phyloP scores from a whole-genome alignment of 2,888 invertebrate genomes.

The Eristalis arbustorum region DNA sequence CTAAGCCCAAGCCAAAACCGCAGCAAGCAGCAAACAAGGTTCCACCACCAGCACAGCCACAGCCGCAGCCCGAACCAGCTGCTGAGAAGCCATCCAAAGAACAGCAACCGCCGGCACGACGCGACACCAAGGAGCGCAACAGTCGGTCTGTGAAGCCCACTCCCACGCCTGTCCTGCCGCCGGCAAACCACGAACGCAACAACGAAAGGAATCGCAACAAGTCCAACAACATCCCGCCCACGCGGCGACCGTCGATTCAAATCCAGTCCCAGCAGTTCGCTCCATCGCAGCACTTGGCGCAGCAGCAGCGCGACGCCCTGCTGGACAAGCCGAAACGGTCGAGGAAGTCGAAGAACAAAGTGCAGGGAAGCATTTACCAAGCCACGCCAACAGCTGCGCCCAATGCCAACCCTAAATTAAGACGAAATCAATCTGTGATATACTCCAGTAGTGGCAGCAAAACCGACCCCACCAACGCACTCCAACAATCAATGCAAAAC shows the following conservation, averaged over 20 bases:
- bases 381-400: background rate
- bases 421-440: constrained; percentile 70
- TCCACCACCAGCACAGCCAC: background rate
- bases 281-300: constrained; percentile 52
- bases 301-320: constrained; percentile 26
- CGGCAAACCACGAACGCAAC: constrained; percentile 43
- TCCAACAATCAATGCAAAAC: constrained; percentile 76
- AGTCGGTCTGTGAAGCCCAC: constrained; percentile 39
- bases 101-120: constrained; percentile 1
- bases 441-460: constrained; percentile 48
- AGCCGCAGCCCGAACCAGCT: background rate
- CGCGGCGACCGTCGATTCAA: constrained; percentile 41
- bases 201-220: constrained; percentile 56
- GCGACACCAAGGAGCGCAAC: constrained; percentile 42
- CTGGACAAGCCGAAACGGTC: constrained; percentile 56
- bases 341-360: constrained; percentile 60
- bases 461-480: constrained; percentile 68
- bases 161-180: constrained; percentile 35
- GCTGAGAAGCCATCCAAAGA: constrained; percentile 43
- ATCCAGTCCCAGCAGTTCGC: constrained; percentile 46
- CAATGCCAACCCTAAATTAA: constrained; percentile 32
- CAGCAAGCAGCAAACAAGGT: constrained; percentile 39
- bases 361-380: constrained; percentile 32
- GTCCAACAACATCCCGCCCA: constrained; percentile 7
- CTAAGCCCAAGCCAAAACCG: constrained; percentile 72